A percentile compares a stretch with the other conserved stretches of the same genome.
Conservation (phyloP, 1,140 invertebrate genomes). For the Euborellia annulipes region DNA sequence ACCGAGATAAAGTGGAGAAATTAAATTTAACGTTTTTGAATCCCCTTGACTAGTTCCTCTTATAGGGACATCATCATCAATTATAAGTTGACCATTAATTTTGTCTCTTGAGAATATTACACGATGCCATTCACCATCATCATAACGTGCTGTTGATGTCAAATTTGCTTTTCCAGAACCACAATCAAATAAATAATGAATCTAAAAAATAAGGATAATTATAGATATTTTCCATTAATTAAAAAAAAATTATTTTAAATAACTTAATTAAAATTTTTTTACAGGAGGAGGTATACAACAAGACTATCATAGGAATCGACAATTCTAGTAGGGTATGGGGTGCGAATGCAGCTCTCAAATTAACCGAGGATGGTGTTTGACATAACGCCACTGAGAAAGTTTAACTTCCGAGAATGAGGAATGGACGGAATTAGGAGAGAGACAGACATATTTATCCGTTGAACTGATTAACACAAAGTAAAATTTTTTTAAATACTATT, state of each 20-base stretch:
- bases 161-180: conserved; percentile 49
- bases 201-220: conserved; percentile 24
- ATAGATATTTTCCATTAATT: not conserved
- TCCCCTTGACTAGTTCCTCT: conserved; percentile 36
- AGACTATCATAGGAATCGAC: too few relatives aligned
- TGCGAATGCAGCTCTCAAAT: too few relatives aligned
- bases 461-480: too few relatives aligned
- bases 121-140: conserved; percentile 79
- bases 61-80: conserved; percentile 43
- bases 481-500: too few relatives aligned
- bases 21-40: conserved; percentile 41
- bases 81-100: conserved; percentile 42
- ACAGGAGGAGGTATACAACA: not conserved
- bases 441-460: too few relatives aligned
- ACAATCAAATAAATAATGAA: conserved; percentile 56
- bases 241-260: not conserved
- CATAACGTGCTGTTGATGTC: conserved; percentile 36
- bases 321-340: too few relatives aligned
- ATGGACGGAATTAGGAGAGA: too few relatives aligned
- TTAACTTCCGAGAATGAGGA: too few relatives aligned
- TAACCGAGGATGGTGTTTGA: too few relatives aligned
- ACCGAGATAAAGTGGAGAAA: conserved; percentile 63
- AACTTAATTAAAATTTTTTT: not conserved
- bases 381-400: too few relatives aligned
- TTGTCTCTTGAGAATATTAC: conserved; percentile 41